phyloP scores from a whole-genome alignment of 92 coral and sea anemone species.

The Siderastrea siderea region DNA sequence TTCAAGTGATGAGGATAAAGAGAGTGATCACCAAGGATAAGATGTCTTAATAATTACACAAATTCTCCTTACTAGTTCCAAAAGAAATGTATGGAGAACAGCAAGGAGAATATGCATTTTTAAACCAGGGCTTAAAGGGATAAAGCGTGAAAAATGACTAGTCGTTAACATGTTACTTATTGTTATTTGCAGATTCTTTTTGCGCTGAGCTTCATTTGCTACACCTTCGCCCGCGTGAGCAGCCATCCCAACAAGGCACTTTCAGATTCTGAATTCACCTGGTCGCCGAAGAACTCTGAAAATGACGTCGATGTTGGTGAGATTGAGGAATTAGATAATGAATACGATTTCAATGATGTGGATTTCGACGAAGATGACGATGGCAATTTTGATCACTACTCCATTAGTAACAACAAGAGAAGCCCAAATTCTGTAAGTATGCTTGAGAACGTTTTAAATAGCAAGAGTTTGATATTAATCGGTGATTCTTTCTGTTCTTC shows the following conservation, averaged over 20 bases:
- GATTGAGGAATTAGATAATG: slow-evolving; percentile 2
- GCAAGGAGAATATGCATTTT: too few relatives aligned
- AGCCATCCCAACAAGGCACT: slow-evolving; percentile 12
- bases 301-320: slow-evolving; percentile 28
- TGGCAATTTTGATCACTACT: neutral
- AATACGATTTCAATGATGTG: slow-evolving; percentile 7
- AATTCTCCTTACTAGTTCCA: too few relatives aligned
- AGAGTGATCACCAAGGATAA: too few relatives aligned
- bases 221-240: neutral
- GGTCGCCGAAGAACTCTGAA: slow-evolving; percentile 36
- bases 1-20: too few relatives aligned
- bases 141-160: too few relatives aligned
- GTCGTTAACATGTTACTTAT: neutral
- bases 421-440: slow-evolving; percentile 44
- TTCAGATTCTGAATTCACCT: slow-evolving; percentile 10
- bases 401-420: slow-evolving; percentile 32
- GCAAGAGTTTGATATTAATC: too few relatives aligned
- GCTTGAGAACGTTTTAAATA: neutral
- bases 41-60: too few relatives aligned
- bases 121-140: too few relatives aligned
- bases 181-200: slow-evolving; percentile 9
- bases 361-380: slow-evolving; percentile 3
- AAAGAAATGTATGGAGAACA: too few relatives aligned
- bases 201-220: slow-evolving; percentile 13
- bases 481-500: too few relatives aligned